These are phyloP conservation scores for Pachyuromys duprasi DNA, from an alignment of 2,797 vertebrate species.

Conservation along the genomic window DNA sequence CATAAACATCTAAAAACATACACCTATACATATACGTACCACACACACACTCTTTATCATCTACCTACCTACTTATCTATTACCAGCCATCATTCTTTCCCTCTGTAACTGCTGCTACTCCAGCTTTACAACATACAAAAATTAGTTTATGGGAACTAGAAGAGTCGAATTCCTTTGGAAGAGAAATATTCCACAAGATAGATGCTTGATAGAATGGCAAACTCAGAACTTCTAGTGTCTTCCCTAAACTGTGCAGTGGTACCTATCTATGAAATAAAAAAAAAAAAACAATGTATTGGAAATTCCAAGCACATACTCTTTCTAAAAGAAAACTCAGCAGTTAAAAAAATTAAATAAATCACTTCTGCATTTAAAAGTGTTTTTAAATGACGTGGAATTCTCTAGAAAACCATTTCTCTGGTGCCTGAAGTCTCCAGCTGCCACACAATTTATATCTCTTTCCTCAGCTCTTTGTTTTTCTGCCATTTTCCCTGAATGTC, in stretches of 20 bases:
- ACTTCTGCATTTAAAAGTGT: slow-evolving; percentile 78
- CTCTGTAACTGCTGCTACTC: not conserved
- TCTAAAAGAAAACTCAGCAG: slow-evolving; percentile 66
- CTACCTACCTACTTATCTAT: not conserved
- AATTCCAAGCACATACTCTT: slow-evolving; percentile 62
- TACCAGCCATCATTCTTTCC: not conserved
- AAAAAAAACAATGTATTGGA: not conserved
- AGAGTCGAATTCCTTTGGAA: not conserved
- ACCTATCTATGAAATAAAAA: slow-evolving; percentile 18
- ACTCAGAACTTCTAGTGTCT: not conserved
- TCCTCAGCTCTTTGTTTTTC: slow-evolving; percentile 90
- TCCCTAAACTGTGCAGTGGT: not conserved
- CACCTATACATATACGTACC: not conserved
- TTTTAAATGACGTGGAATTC: slow-evolving; percentile 82
- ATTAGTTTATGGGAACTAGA: not conserved
- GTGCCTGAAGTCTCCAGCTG: slow-evolving; percentile 87
- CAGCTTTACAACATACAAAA: not conserved
- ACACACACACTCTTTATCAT: not conserved
- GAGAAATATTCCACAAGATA: not conserved
- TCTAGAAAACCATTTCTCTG: slow-evolving; percentile 84
- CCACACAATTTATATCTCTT: slow-evolving; percentile 90
- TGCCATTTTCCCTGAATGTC: slow-evolving; percentile 94
- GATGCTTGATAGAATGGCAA: not conserved
- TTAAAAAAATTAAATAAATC: slow-evolving; percentile 65
- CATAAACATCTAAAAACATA: not conserved